phyloP scores from a whole-genome alignment of 2,888 invertebrate genomes.

The Andrena fulva region DNA sequence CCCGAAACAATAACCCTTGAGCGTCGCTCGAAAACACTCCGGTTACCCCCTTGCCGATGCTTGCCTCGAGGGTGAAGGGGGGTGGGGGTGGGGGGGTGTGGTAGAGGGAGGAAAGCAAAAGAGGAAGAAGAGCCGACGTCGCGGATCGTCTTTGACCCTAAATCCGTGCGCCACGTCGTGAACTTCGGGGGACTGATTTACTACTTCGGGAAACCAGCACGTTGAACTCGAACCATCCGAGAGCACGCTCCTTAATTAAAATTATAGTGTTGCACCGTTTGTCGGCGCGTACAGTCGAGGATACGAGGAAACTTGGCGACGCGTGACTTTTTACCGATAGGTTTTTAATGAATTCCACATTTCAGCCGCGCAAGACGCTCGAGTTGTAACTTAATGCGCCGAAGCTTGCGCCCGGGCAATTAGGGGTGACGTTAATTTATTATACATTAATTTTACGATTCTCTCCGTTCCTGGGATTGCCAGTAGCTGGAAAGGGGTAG shows the following conservation, averaged over 20 bases:
- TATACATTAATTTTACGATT: no score
- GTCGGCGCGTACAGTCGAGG: not conserved
- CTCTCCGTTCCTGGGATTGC: no score
- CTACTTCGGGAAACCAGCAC: conserved; percentile 39
- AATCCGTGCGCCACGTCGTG: conserved; percentile 54
- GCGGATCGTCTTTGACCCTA: conserved; percentile 70
- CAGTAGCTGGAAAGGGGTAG: no score
- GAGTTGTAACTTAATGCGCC: no score
- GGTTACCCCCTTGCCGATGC: conserved; percentile 55
- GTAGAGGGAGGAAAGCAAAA: conserved; percentile 17
- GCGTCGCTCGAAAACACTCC: conserved; percentile 71
- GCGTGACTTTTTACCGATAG: not conserved
- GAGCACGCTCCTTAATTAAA: conserved; percentile 52
- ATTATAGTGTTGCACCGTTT: conserved; percentile 35
- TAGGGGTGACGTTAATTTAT: no score
- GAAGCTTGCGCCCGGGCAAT: no score
- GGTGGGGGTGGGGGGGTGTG: not conserved
- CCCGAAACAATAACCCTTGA: conserved; percentile 75
- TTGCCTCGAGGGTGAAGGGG: conserved; percentile 24
- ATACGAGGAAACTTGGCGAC: not conserved
- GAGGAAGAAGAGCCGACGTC: conserved; percentile 55
- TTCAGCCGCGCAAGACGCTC: not conserved
- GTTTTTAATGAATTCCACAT: not conserved
- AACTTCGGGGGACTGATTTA: conserved; percentile 59
- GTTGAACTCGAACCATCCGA: conserved; percentile 36